phyloP scores from a whole-genome alignment of 2,888 invertebrate genomes.

The Xanthostigma xanthostigma region DNA sequence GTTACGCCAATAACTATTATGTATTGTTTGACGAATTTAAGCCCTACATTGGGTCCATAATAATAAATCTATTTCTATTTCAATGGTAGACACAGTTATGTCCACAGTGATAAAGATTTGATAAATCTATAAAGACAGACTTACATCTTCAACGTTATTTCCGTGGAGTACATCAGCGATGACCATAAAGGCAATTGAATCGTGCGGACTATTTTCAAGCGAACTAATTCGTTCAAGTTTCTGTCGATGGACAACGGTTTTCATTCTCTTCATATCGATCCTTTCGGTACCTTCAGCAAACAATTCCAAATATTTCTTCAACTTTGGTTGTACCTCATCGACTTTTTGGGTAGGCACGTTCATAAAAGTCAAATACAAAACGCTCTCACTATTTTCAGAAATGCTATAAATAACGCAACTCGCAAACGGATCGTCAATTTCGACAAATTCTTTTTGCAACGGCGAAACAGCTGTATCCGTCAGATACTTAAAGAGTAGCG shows the following conservation, averaged over 20 bases:
- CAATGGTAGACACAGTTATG: too few relatives aligned
- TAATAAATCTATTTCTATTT: too few relatives aligned
- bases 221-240: conserved; percentile 51
- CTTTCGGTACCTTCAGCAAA: conserved; percentile 31
- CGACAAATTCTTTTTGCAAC: conserved; percentile 68
- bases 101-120: neutral
- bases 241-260: conserved; percentile 53
- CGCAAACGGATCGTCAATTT: conserved; percentile 65
- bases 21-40: too few relatives aligned
- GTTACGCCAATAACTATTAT: too few relatives aligned
- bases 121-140: conserved; percentile 17
- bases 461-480: conserved; percentile 80
- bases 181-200: conserved; percentile 56
- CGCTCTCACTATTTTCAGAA: conserved; percentile 55
- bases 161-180: conserved; percentile 79
- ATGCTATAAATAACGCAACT: conserved; percentile 57
- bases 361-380: conserved; percentile 54
- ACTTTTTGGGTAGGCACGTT: conserved; percentile 60
- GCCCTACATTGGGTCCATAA: too few relatives aligned
- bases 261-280: conserved; percentile 63
- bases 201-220: conserved; percentile 64
- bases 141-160: conserved; percentile 53
- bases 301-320: conserved; percentile 32
- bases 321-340: conserved; percentile 39
- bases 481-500: conserved; percentile 62